These are phyloP conservation scores for Callocephalon fimbriatum DNA, from an alignment of 2,113 vertebrate species.

Conservation along the genomic window DNA sequence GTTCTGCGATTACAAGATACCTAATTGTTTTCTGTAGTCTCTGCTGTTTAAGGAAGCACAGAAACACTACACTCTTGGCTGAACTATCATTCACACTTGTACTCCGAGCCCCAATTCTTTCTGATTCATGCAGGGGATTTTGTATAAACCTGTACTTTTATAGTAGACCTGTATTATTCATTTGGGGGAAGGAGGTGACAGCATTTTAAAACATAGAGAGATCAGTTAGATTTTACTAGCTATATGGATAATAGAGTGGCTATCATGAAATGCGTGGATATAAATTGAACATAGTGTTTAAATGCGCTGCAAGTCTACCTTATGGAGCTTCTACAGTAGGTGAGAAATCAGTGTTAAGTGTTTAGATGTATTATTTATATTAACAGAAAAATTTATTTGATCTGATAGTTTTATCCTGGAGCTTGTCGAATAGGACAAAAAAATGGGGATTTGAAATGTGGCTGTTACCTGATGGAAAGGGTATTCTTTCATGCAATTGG, in stretches of 20 bases:
- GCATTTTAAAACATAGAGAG: neutral
- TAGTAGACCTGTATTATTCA: neutral
- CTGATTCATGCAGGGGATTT: neutral
- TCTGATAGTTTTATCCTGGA: neutral
- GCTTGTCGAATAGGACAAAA: neutral
- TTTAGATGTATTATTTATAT: neutral
- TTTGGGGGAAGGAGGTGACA: fast-evolving
- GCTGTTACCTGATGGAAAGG: neutral
- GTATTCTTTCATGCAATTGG: neutral
- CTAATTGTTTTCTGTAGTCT: neutral
- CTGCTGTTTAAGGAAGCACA: neutral
- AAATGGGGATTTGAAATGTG: neutral
- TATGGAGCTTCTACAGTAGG: neutral
- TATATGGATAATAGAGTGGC: neutral
- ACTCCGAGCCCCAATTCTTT: neutral
- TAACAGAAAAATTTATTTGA: neutral
- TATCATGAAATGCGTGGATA: neutral
- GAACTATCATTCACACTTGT: neutral
- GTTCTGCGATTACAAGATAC: neutral
- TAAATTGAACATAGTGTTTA: neutral
- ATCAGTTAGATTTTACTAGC: neutral
- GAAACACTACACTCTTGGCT: neutral
- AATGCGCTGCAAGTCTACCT: neutral
- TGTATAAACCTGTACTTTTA: neutral
- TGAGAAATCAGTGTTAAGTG: neutral